Base-by-base conservation (phyloP, 2,113 vertebrate species). In the Sminthopsis crassicaudata region DNA sequence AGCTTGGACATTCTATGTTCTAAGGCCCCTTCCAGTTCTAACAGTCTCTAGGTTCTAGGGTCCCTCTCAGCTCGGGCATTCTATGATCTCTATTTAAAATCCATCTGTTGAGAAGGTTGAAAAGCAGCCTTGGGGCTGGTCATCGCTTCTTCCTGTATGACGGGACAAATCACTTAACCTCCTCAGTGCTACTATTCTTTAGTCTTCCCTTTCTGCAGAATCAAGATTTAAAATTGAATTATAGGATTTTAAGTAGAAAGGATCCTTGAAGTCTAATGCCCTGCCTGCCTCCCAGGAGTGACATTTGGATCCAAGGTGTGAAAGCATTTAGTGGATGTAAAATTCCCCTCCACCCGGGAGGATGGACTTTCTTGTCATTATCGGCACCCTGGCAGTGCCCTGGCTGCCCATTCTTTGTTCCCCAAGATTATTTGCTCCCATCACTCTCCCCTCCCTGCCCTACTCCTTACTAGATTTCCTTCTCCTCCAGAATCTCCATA, bases 401-500 rank as follows among this genome's bases (percentile, higher is more conserved):
- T 4, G 52, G 46, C 3, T 6, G 22, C 46, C 46, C 19, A 50
- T 8, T 67, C 10, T 54, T 46, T 25, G 88, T 53, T 24, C 55
- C 57, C 50, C 0, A 36, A 36, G 89, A 26, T 9, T 26, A 54
- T n/a, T n/a, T 46, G 14, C 53, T 14, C n/a, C 90, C 46, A 26
- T 8, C 2, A 2, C 9, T 48, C 5, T 6, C 11, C n/a, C 23
- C 46, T n/a, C 7, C 90, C 12, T 36, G 55, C 19, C 48, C 26
- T 12, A 1, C 11, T 53, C 50, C 98, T 96, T 96, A 99, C 99
- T 98, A 97, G 92, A 99, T 98, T 94, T 99, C 98, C 42, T 98
- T 98, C 97, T 99, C 99, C 96, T 99, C 98, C 97, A 99, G 95
- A 90, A 99, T 98, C 94, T 97, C 97, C 98, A 98, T 99, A 90